Evolutionary conservation across 2,113 vertebrate species (phyloP).

Genomic region (Acanthisitta chloris): DNA sequence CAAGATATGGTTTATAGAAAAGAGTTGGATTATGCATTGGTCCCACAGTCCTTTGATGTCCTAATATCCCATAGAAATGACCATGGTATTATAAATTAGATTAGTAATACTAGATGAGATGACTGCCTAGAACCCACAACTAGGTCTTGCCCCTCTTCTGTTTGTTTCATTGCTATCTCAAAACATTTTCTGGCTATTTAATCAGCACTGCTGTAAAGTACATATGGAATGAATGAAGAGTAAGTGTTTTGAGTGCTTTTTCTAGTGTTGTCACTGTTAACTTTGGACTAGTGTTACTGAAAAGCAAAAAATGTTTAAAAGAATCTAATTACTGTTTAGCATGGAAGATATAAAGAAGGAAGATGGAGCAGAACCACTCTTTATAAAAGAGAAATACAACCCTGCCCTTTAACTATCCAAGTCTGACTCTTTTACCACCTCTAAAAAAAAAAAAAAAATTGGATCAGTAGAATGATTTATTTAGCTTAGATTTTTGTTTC

Average conservation of each 20-base stretch:
- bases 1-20: background rate
- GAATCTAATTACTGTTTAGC: background rate
- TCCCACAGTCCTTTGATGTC: background rate
- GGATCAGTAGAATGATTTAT: background rate
- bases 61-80: background rate
- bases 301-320: background rate
- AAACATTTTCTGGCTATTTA: background rate
- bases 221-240: background rate
- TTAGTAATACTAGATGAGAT: background rate
- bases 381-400: background rate
- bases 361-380: background rate
- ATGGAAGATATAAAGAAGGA: background rate
- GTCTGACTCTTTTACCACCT: background rate
- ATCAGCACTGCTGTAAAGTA: background rate
- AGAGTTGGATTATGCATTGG: fast-evolving
- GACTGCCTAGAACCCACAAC: background rate
- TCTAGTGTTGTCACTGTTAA: background rate
- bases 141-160: background rate
- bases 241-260: background rate
- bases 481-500: background rate
- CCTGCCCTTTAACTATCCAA: background rate
- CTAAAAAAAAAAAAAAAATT: background rate
- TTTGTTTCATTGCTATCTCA: background rate
- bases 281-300: background rate
- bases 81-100: background rate